Evolutionary conservation across 1,140 invertebrate genomes (phyloP), one percentile per base, ranked within the genome.

Genomic region (Tribolium castaneum): DNA sequence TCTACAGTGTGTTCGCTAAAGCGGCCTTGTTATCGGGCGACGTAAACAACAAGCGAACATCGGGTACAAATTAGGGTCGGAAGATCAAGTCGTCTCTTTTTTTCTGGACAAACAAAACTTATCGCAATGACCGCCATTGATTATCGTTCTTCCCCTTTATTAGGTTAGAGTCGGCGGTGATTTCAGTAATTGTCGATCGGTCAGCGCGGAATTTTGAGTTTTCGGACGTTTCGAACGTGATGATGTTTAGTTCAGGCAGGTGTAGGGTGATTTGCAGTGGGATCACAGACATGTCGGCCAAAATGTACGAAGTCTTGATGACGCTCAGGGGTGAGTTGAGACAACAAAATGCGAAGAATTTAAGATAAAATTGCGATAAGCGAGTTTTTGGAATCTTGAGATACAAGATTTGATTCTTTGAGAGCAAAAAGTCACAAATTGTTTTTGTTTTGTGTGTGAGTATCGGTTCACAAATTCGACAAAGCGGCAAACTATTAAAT

Each of bases 261-360:
- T 73, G 71, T 14, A 34, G 51, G 49, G 52, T 35, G 6, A 73
- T 73, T 25, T 73, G 30, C n/a, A 73, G 71, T 73, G 71, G 71
- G 3, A 25, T 73, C 19, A 54, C 25, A 16, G 71, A 73, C 30
- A 73, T 73, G 71, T 35, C 71, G n/a, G 16, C 49, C 0, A 73
- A 73, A 22, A 73, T 73, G 71, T 52, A 30, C 49, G 71, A 73
- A 30, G 13, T 73, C n/a, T 49, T 73, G 30, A 52, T 73, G 71
- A 25, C 10, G 2, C 34, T 34, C 2, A 51, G 49, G 13, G 71
- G 71, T 73, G 30, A 73, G 71, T 73, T 30, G 25, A 30, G 25
- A 30, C 1, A 30, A 30, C 5, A 30, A 6, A 30, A 30, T 30
- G 25, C 25, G 25, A 30, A 30, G 25, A 30, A 30, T 2, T 0